phyloP scores from a whole-genome alignment of 2,888 invertebrate genomes.

The Linyphia triangularis region DNA sequence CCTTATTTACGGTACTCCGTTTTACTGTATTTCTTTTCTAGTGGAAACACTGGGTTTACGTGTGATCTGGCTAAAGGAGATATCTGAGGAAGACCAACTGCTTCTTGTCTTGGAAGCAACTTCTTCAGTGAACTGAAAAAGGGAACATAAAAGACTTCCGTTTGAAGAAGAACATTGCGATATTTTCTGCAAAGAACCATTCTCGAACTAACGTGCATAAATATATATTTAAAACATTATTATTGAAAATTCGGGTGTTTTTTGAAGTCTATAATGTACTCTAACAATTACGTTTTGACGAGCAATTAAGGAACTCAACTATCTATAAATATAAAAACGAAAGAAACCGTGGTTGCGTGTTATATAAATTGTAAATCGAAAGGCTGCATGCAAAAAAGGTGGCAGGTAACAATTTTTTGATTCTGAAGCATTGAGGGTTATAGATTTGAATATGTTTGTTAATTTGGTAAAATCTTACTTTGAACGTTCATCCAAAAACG shows the following conservation, averaged over 20 bases:
- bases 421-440: no score
- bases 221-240: slow-evolving; percentile 61
- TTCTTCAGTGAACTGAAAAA: slow-evolving; percentile 42
- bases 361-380: no score
- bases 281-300: slow-evolving; percentile 10
- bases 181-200: slow-evolving; percentile 54
- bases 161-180: slow-evolving; percentile 57
- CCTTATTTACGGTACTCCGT: no score
- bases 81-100: slow-evolving; percentile 39
- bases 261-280: slow-evolving; percentile 47
- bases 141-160: slow-evolving; percentile 42
- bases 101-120: slow-evolving; percentile 50
- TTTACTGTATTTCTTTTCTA: slow-evolving; percentile 40
- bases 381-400: no score
- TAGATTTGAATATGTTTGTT: no score
- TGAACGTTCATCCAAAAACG: no score
- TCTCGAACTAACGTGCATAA: slow-evolving; percentile 15
- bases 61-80: slow-evolving; percentile 25
- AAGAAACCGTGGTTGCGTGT: no score
- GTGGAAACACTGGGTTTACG: slow-evolving; percentile 74
- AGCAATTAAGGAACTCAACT: no score
- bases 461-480: no score
- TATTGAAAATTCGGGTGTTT: slow-evolving; percentile 32
- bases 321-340: no score
- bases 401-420: no score